phyloP scores from a whole-genome alignment of 2,888 invertebrate species.

The Tenthredo scrophulariae region DNA sequence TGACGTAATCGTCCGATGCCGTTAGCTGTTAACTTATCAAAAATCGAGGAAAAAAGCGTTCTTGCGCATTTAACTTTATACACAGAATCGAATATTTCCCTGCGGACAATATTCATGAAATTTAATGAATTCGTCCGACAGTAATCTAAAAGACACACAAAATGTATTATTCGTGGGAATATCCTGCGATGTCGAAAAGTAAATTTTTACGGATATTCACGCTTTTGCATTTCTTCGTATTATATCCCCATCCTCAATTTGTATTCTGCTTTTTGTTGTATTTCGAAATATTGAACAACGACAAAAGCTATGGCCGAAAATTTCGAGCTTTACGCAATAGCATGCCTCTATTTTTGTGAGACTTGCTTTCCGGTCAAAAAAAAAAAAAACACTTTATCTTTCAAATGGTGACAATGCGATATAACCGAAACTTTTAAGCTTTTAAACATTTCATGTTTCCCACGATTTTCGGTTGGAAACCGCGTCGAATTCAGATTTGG shows the following conservation, averaged over 20 bases:
- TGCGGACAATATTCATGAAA: not conserved
- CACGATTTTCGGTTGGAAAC: not conserved
- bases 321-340: not conserved
- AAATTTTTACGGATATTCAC: not conserved
- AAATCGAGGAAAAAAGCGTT: not conserved
- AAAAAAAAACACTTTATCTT: not conserved
- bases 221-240: not conserved
- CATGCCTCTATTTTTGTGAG: no score
- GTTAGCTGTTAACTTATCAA: not conserved
- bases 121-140: not conserved
- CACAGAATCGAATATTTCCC: not conserved
- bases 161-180: not conserved
- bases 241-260: not conserved
- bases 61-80: not conserved
- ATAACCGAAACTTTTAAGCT: no score
- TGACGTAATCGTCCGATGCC: not conserved
- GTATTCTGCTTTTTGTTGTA: not conserved
- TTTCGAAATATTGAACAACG: not conserved
- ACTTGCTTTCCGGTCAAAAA: not conserved
- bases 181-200: not conserved
- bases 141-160: not conserved
- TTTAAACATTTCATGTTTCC: not conserved
- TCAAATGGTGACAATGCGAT: not conserved
- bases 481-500: not conserved
- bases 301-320: not conserved